Evolutionary conservation across 2,113 vertebrate species (phyloP).

Genomic region (Oreochromis tanganicae): DNA sequence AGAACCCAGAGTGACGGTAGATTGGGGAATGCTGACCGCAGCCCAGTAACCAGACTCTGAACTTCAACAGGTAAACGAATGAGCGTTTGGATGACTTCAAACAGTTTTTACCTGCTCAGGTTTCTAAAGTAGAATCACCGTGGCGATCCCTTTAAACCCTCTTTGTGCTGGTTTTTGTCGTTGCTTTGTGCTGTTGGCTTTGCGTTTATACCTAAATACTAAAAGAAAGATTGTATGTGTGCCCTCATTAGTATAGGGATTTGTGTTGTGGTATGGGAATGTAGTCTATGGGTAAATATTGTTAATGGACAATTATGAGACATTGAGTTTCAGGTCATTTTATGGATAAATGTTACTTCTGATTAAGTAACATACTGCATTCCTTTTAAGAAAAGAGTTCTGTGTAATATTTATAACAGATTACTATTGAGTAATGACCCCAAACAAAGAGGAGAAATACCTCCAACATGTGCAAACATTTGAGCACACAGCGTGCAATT

Average conservation of each 20-base stretch:
- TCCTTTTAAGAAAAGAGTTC: not conserved
- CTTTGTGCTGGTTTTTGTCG: not conserved
- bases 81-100: not conserved
- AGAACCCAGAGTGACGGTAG: not conserved
- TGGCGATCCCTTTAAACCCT: not conserved
- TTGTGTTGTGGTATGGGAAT: not conserved
- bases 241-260: not conserved
- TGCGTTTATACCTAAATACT: not conserved
- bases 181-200: not conserved
- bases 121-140: not conserved
- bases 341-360: not conserved
- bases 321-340: not conserved
- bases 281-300: not conserved
- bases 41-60: not conserved
- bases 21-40: not conserved
- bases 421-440: not conserved
- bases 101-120: not conserved
- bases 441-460: not conserved
- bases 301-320: not conserved
- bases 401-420: not conserved
- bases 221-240: not conserved
- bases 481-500: not conserved
- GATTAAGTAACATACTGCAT: not conserved
- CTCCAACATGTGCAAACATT: not conserved
- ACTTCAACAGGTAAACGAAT: not conserved